These are phyloP conservation scores for Bimastos eiseni DNA, from an alignment of 2,888 invertebrate species.

Conservation along the genomic window DNA sequence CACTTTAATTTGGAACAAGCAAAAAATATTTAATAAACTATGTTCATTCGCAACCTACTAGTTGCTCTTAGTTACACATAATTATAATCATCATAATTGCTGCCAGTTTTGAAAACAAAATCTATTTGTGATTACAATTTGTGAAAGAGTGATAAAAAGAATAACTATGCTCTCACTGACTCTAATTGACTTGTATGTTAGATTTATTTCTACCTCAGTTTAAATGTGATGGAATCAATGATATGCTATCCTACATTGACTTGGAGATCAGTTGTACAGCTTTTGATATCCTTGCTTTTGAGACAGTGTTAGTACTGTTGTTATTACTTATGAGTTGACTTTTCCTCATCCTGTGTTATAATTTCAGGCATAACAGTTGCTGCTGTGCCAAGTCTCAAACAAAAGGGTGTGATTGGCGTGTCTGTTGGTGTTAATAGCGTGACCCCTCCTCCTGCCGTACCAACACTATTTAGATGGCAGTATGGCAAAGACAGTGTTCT, in stretches of 20 bases:
- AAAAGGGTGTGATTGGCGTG: conserved; percentile 48
- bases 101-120: too few species aligned
- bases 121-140: background rate
- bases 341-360: too few species aligned
- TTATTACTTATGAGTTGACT: too few species aligned
- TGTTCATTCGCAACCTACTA: too few species aligned
- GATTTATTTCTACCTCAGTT: background rate
- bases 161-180: background rate
- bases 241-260: background rate
- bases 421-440: conserved; percentile 56
- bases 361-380: conserved; percentile 49
- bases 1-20: too few species aligned
- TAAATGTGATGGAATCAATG: background rate
- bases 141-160: background rate
- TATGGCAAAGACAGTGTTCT: conserved; percentile 48
- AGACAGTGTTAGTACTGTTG: too few species aligned
- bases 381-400: conserved; percentile 49
- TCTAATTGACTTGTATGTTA: background rate
- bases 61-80: too few species aligned
- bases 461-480: conserved; percentile 52
- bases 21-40: too few species aligned
- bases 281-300: too few species aligned
- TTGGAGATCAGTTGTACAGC: background rate
- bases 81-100: too few species aligned
- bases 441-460: conserved; percentile 54